Base-by-base conservation (phyloP, 2,797 vertebrate genomes). In the Artibeus lituratus region DNA sequence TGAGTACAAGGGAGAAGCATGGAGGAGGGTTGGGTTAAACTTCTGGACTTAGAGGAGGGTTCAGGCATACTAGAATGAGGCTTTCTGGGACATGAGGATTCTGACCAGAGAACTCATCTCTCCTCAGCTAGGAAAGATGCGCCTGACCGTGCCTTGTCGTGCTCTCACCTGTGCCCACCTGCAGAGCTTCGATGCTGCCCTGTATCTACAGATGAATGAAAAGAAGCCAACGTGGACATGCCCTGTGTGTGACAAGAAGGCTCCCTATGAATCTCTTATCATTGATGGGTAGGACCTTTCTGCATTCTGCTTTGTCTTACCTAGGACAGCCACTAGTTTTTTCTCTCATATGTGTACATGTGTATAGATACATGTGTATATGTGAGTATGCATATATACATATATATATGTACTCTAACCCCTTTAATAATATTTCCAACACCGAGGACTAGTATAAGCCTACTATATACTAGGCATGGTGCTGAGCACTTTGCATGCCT, bases 181-280 rank as follows among this genome's bases (percentile, higher is more conserved):
- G 19, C 98, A 99, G 97, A 98, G 98, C 96, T 99, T 99, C 2
- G 98, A 99, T 0, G 98, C 98, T 0, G 98, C 98, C 0, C 98
- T 99, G 35, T 99, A 99, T 29, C 98, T 99, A 0, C 98, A 99
- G 70, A 99, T 99, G 98, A 99, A 99, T 0, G 98, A 99, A 95
- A 99, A 98, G 97, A 99, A 99, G 73, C 98, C 98, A 19, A 99
- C 98, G 0, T 99, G 98, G 98, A 98, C 98, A 0, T 99, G 98
- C n/a, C 98, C 98, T 0, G 98, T 99, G 74, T 99, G 98, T 2
- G 98, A 99, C 42, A 98, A 98, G 98, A 98, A 98, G 65, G 98
- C 98, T 22, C 98, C 98, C 14, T 98, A 98, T 19, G 98, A 98
- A 29, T 97, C 95, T 57, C 97, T 98, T 3, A 98, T 98, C 76